Percentiles rank a stretch among this genome's conserved stretches.
Evolutionary conservation across 2,113 vertebrate genomes (phyloP).

Genomic region (Scalopus aquaticus): DNA sequence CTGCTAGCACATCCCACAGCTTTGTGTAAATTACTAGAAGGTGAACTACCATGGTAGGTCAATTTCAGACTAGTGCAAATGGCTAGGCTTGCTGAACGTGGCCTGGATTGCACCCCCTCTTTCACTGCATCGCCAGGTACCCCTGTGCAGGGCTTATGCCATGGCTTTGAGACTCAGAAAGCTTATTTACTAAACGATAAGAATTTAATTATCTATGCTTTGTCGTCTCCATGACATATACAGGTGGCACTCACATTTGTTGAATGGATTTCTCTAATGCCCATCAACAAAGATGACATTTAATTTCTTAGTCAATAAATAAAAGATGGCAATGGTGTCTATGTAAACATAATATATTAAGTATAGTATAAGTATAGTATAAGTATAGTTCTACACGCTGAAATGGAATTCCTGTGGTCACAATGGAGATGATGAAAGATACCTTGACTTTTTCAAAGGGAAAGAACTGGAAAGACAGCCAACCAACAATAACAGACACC

Average conservation of each 20-base stretch:
- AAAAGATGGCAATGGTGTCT: background rate
- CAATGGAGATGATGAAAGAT: background rate
- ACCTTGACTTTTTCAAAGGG: background rate
- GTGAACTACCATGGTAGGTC: background rate
- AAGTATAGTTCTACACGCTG: background rate
- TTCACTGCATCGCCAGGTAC: background rate
- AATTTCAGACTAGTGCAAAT: background rate
- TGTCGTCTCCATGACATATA: constrained; percentile 10
- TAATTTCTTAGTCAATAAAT: constrained; percentile 38
- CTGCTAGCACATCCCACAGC: background rate
- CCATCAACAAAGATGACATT: constrained; percentile 31
- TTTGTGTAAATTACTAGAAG: constrained; percentile 29
- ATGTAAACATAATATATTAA: constrained; percentile 14
- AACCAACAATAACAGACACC: background rate
- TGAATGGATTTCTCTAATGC: constrained; percentile 28
- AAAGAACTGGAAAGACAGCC: background rate
- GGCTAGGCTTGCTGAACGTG: background rate
- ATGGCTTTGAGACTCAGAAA: constrained; percentile 41
- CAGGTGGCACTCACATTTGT: background rate
- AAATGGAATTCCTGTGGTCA: constrained; percentile 44
- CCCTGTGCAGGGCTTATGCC: background rate
- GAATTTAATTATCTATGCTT: constrained; percentile 25
- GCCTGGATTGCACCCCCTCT: background rate
- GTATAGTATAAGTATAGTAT: background rate
- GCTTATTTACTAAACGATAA: constrained; percentile 31